Evolutionary conservation across 2,113 vertebrate genomes (phyloP).

Genomic region (zebrafish (Danio rerio)): DNA sequence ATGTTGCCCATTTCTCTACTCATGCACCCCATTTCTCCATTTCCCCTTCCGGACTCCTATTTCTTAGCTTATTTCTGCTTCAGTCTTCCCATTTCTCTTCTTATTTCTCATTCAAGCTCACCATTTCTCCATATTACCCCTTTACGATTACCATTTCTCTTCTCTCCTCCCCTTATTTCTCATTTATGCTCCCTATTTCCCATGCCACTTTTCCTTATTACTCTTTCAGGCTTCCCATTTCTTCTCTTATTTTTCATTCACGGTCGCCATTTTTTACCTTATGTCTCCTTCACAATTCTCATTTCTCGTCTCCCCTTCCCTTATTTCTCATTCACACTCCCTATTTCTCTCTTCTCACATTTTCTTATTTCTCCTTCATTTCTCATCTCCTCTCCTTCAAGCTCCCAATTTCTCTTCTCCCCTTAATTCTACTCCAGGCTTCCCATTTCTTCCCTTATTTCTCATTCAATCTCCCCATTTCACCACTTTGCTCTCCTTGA

Average conservation of each 20-base stretch:
- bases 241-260: slow-evolving; percentile 8
- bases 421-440: neutral
- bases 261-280: slow-evolving; percentile 61
- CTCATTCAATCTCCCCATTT: no score
- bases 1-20: neutral
- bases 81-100: neutral
- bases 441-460: no score
- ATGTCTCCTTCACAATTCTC: neutral
- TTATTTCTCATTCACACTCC: neutral
- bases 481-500: no score
- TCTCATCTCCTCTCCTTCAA: neutral
- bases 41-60: neutral
- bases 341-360: neutral
- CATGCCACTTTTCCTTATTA: no score
- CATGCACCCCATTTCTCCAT: no score
- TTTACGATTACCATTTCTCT: neutral
- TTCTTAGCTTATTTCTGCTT: neutral
- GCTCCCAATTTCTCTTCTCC: neutral
- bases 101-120: neutral
- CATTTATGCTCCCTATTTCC: neutral
- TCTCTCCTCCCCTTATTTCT: neutral
- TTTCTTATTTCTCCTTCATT: neutral
- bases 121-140: no score
- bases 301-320: neutral
- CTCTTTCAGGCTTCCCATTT: neutral